phyloP scores from a whole-genome alignment of 2,888 invertebrate genomes.

The Acanthococcus lagerstroemiae region DNA sequence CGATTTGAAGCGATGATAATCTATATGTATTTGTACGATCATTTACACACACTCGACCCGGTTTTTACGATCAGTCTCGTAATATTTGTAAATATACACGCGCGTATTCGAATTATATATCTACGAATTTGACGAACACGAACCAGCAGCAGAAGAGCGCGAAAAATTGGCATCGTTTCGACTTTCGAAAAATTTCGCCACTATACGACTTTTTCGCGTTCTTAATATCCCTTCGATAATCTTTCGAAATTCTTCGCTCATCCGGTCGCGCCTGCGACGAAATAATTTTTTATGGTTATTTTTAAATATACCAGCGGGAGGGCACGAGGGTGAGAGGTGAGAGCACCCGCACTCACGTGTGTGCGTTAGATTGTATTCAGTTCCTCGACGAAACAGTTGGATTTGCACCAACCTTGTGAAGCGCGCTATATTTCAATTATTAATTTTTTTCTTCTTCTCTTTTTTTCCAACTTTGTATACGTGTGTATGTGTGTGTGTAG shows the following conservation, averaged over 20 bases:
- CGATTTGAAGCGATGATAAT: no score
- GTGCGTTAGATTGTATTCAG: conserved; percentile 3
- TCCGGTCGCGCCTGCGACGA: background rate
- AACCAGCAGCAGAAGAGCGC: no score
- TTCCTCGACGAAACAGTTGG: conserved; percentile 19
- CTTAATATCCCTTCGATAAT: background rate
- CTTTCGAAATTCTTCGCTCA: background rate
- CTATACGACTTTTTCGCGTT: no score
- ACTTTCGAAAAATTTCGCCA: no score
- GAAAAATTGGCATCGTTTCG: no score
- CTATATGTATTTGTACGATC: no score
- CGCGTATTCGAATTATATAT: no score
- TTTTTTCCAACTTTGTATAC: background rate
- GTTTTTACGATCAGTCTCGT: no score
- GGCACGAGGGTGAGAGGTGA: conserved; percentile 6
- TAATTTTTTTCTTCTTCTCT: conserved; percentile 1
- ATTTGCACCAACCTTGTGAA: conserved; percentile 20
- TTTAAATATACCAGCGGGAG: background rate
- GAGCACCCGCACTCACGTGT: conserved; percentile 28
- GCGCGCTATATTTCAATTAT: no score
- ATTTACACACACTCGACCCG: no score
- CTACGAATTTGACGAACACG: no score
- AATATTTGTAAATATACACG: no score
- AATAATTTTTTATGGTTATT: conserved; percentile 4
- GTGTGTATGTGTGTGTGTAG: background rate